Evolutionary conservation across 2,113 vertebrate genomes (phyloP), one percentile per base, ranked within the genome.

Genomic region (Lophius piscatorius): DNA sequence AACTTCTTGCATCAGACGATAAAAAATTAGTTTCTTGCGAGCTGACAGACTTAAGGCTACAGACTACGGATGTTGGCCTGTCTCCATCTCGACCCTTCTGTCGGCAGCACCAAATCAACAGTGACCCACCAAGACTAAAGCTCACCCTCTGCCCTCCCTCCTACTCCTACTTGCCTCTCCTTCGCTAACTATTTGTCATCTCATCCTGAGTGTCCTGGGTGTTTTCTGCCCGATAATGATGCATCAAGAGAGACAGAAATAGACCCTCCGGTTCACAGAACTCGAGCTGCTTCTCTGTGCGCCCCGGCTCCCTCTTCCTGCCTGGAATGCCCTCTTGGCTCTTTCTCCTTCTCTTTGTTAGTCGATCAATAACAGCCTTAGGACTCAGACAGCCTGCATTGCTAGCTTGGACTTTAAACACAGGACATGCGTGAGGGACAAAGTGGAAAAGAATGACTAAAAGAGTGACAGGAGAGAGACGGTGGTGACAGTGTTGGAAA

Each of bases 331-430:
- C 52, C 59, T 11, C 18, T 33, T 14, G 28, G 14, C 26, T 23
- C 41, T 42, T 55, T 26, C 31, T 38, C 62, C 52, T 44, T 70
- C 41, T 74, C 55, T 75, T 55, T 73, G 57, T 69, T 47, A 63
- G 70, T 54, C 74, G 59, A 89, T 89, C 86, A 74, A 88, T 88
- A 88, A 58, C 70, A 58, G 83, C 83, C 83, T 68, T 18, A 11
- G 57, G 88, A 81, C 64, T 76, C 64, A 77, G 80, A 81, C 83
- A 68, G 70, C 48, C 61, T 23, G 60, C 50, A 40, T 63, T 18
- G 48, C 59, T 62, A 69, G 68, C 76, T 64, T 75, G 70, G 57
- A 80, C 48, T 74, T 82, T 82, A 82, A 82, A 82, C 75, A 76
- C 63, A 68, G 52, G 60, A 61, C 49, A 74, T 18, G 46, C 44